phyloP scores from a whole-genome alignment of 2,797 vertebrate species.

The Paratrypauchen microcephalus region DNA sequence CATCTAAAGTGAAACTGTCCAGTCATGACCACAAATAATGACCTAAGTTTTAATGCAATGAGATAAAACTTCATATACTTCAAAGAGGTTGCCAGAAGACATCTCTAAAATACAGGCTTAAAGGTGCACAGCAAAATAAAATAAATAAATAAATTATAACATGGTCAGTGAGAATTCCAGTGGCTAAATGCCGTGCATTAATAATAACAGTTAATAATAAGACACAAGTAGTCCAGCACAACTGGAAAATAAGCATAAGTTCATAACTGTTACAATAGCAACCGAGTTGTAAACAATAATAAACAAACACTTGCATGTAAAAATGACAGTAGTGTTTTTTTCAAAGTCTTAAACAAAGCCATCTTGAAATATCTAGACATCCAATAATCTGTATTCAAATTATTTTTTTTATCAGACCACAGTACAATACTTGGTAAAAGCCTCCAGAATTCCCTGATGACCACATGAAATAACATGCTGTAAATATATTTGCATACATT shows the following conservation, averaged over 20 bases:
- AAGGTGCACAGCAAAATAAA: too few relatives aligned
- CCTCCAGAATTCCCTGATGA: background rate
- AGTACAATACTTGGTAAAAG: background rate
- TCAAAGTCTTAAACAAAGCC: background rate
- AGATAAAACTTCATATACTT: background rate
- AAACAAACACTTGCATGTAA: too few relatives aligned
- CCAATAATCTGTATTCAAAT: background rate
- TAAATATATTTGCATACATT: conserved; percentile 26
- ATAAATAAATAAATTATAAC: too few relatives aligned
- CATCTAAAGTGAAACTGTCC: background rate
- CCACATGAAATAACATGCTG: conserved; percentile 12
- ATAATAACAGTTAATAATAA: too few relatives aligned
- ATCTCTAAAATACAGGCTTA: background rate
- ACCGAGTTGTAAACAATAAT: too few relatives aligned
- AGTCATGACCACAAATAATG: conserved; percentile 8
- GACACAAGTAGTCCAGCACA: too few relatives aligned
- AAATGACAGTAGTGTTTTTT: background rate
- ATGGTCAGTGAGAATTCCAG: too few relatives aligned
- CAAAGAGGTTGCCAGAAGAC: background rate
- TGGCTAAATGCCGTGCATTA: too few relatives aligned
- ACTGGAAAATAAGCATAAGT: too few relatives aligned
- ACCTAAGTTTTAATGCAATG: background rate
- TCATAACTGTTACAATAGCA: too few relatives aligned
- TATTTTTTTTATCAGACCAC: background rate
- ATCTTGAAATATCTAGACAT: background rate